Base-by-base conservation (phyloP, 2,113 vertebrate species). In the Muntiacus reevesi region DNA sequence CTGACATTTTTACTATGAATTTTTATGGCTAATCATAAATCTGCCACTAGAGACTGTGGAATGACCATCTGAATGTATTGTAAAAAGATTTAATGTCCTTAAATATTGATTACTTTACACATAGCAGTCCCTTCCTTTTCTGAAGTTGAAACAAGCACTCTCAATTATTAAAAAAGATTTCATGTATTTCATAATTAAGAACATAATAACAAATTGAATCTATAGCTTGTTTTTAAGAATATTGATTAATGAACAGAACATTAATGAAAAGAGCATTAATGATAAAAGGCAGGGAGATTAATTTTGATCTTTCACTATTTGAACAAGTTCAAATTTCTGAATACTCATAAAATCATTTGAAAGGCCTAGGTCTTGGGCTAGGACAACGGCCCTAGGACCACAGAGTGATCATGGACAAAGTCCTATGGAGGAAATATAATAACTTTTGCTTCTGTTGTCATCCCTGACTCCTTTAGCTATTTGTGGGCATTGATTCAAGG, bases 1-100 rank as follows among this genome's bases (percentile, higher is more conserved):
- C 47, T 96, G 95, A 95, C 95, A 97, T 36, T 45, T 96, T 98
- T 98, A 96, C 79, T 94, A 92, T 88, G 89, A 89, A 60, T 27
- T 97, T 97, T 98, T 95, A 97, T 97, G 81, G 28, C 74, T 96
- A 96, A 95, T 94, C 88, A 96, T 97, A 97, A 96, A 97, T 96
- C 81, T 98, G 47, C 54, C 91, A 89, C 62, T 85, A 92, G 79
- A 67, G 30, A 81, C 96, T 85, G 36, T 96, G 90, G 54, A 96
- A 95, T 97, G 95, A 89, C 76, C 64, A 94, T 90, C 92, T 90
- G 84, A 97, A 98, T 86, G 40, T 71, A 97, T 90, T 96, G 30
- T 96, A 97, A 96, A 60, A 96, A 97, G 85, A 92, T 92, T 96
- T 98, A 96, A 96, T 92, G 87, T 74, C 84, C 81, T 96, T 98